Conservation (phyloP, 2,888 invertebrate genomes). For the Mesopsocus fuscifrons region DNA sequence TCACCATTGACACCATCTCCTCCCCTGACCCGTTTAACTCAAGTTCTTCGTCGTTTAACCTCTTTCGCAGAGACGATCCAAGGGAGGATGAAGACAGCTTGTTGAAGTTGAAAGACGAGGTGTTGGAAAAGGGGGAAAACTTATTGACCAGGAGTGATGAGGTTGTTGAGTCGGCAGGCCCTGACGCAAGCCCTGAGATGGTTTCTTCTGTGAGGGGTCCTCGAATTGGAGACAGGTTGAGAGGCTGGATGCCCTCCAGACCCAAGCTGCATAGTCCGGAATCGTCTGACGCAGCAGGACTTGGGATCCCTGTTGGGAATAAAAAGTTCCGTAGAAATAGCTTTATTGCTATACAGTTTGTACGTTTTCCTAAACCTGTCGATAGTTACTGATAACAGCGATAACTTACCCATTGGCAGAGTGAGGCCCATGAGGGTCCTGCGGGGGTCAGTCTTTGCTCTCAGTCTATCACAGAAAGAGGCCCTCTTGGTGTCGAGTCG, state of each 20-base stretch:
- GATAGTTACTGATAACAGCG: too few species aligned
- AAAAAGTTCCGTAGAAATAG: too few species aligned
- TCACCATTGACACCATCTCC: constrained; percentile 4
- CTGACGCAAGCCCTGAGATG: not conserved
- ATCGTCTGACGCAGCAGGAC: constrained; percentile 5
- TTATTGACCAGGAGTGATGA: constrained; percentile 6
- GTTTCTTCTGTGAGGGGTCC: constrained; percentile 2
- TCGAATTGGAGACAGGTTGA: not conserved
- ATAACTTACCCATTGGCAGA: constrained; percentile 6
- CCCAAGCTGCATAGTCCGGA: constrained; percentile 5
- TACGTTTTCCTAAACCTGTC: too few species aligned
- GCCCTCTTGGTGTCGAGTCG: not conserved
- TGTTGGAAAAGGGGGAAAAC: constrained; percentile 2
- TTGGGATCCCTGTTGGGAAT: not conserved
- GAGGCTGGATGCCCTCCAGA: constrained; percentile 6
- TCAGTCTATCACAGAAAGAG: constrained; percentile 5
- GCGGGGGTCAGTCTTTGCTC: constrained; percentile 1
- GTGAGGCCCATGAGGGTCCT: constrained; percentile 6
- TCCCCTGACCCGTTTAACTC: constrained; percentile 3
- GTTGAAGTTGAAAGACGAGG: not conserved
- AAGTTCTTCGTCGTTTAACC: not conserved
- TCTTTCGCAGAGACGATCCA: constrained; percentile 1
- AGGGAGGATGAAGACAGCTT: constrained; percentile 1
- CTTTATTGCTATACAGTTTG: too few species aligned
- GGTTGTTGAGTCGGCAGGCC: not conserved